Conservation (phyloP, 2,888 invertebrate genomes). For the Malthinus flaveolus region DNA sequence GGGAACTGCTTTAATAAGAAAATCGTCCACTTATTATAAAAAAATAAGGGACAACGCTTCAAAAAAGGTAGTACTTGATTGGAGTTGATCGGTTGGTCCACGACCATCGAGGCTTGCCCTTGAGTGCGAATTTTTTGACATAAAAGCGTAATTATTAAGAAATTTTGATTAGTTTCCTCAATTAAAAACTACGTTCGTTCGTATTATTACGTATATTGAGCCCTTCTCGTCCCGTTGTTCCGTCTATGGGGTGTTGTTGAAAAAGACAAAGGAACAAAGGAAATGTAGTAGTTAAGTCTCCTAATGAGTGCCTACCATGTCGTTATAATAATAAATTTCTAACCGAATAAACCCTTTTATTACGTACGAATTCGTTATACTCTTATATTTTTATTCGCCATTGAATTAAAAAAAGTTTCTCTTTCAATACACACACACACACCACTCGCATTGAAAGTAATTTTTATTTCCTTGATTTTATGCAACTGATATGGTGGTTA, state of each 20-base stretch:
- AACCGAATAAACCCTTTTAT: constrained; percentile 7
- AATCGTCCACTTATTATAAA: too few species aligned
- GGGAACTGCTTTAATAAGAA: too few species aligned
- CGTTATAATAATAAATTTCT: constrained; percentile 14
- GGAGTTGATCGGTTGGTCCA: too few species aligned
- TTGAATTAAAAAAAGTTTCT: background rate
- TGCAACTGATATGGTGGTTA: too few species aligned
- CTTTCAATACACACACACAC: background rate
- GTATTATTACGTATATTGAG: constrained; percentile 11
- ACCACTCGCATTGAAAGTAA: too few species aligned
- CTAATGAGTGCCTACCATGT: constrained; percentile 11
- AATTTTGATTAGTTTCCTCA: constrained; percentile 10
- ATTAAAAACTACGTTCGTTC: constrained; percentile 10
- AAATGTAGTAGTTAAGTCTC: constrained; percentile 14
- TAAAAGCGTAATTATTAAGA: too few species aligned
- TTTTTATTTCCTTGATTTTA: too few species aligned
- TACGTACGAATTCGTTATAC: constrained; percentile 1
- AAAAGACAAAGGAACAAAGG: constrained; percentile 26
- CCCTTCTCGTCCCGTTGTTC: background rate
- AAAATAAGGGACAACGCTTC: too few species aligned
- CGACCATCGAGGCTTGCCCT: too few species aligned
- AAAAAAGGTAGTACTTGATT: too few species aligned
- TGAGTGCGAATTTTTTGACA: too few species aligned
- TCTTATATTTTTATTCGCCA: background rate
- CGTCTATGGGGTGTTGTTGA: constrained; percentile 14